phyloP scores from a whole-genome alignment of 2,888 invertebrate genomes.

The Venusia cambrica region DNA sequence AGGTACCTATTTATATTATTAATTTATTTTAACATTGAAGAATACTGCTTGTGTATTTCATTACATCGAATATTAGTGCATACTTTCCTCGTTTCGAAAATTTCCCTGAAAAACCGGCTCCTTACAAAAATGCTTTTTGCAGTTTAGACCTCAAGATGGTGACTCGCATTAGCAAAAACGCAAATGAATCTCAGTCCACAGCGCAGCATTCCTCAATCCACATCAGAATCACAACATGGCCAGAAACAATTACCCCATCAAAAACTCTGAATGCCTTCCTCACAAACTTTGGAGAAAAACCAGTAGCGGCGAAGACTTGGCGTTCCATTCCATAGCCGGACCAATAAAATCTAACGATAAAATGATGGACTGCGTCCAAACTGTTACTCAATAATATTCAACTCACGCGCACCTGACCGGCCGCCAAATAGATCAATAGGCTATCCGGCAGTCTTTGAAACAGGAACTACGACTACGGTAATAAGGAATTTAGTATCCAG shows the following conservation, averaged over 20 bases:
- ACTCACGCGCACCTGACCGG: slow-evolving; percentile 8
- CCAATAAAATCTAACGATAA: slow-evolving; percentile 10
- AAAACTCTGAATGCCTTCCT: slow-evolving; percentile 2
- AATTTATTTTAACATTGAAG: too few relatives aligned
- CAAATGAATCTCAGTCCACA: too few relatives aligned
- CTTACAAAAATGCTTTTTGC: too few relatives aligned
- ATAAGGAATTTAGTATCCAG: slow-evolving; percentile 25
- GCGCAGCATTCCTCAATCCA: too few relatives aligned
- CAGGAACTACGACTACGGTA: slow-evolving; percentile 24
- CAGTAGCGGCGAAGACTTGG: slow-evolving; percentile 3
- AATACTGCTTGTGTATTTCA: too few relatives aligned
- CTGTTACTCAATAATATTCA: slow-evolving; percentile 17
- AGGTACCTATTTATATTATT: too few relatives aligned
- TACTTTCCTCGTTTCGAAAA: too few relatives aligned
- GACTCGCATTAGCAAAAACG: too few relatives aligned
- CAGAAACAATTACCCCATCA: slow-evolving; percentile 1
- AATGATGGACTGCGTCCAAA: slow-evolving; percentile 8
- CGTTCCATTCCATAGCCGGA: slow-evolving; percentile 6
- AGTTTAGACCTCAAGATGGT: too few relatives aligned
- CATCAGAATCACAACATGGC: too few relatives aligned
- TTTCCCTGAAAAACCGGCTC: too few relatives aligned
- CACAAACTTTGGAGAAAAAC: slow-evolving; percentile 5
- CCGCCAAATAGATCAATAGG: slow-evolving; percentile 38
- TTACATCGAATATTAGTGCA: too few relatives aligned
- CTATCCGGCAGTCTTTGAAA: slow-evolving; percentile 28